Percentiles rank a stretch among this genome's conserved stretches.
These are phyloP conservation scores for Notodonta dromedarius DNA, from an alignment of 2,888 invertebrate species.

Conservation along the genomic window DNA sequence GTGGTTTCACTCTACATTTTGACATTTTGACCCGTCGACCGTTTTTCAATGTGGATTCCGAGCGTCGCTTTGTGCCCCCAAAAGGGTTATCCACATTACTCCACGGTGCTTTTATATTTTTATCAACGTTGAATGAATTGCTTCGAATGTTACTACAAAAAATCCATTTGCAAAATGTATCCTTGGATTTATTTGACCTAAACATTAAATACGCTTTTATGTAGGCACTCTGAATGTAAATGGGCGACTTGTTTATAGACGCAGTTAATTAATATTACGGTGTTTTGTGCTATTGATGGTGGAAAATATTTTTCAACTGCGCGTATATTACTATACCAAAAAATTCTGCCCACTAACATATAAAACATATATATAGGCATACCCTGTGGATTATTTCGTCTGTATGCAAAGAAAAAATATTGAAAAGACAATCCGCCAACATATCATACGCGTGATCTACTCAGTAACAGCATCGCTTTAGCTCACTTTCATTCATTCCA, in stretches of 20 bases:
- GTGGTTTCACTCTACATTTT: slow-evolving; percentile 52
- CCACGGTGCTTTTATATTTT: slow-evolving; percentile 70
- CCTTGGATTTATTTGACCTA: slow-evolving; percentile 36
- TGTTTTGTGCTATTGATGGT: too few species aligned
- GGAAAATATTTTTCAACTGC: too few species aligned
- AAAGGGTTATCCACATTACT: slow-evolving; percentile 73
- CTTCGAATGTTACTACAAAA: slow-evolving; percentile 64
- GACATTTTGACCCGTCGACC: slow-evolving; percentile 66
- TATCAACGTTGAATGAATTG: slow-evolving; percentile 70
- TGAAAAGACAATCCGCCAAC: not conserved
- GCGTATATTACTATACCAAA: too few species aligned
- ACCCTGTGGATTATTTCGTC: not conserved
- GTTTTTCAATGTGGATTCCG: slow-evolving; percentile 73
- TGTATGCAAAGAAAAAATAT: too few species aligned
- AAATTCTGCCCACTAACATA: too few species aligned
- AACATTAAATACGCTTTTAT: slow-evolving; percentile 40
- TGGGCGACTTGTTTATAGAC: slow-evolving; percentile 6
- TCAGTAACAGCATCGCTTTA: not conserved
- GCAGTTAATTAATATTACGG: not conserved
- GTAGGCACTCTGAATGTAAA: slow-evolving; percentile 33
- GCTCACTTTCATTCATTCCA: not conserved
- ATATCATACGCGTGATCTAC: not conserved
- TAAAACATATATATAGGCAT: not conserved
- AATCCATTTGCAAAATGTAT: slow-evolving; percentile 64
- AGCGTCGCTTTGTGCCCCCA: slow-evolving; percentile 61